Base-by-base conservation (phyloP, 2,888 invertebrate species). In the Muschampia plurimacula region DNA sequence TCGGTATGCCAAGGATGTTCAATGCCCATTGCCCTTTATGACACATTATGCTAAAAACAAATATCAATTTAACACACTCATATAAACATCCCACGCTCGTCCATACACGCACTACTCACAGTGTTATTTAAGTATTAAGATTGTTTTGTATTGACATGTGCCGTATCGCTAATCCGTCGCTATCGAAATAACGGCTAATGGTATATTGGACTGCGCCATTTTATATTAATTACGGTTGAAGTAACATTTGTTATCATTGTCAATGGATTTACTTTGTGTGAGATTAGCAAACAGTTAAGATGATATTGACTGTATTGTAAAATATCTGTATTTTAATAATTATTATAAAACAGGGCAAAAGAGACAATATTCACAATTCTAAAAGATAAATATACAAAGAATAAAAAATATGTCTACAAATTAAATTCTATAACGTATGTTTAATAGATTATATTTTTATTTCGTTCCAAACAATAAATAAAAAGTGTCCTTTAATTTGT, bases 51-150 rank as follows among this genome's bases (percentile, higher is more conserved):
- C 70, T 36, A 70, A 46, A 22, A 46, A 59, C 52, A 55, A 22
- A 55, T 55, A 64, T 62, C 32, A 60, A 63, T 8, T 15, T 15
- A 28, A 76, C 62, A 76, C 74, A 75, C 72, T 74, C 72, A 76
- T 74, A 73, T 72, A 72, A 39, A 71, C 67, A 72, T 72, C 10
- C 72, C 85, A 86, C 84, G 84, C 87, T 84, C 83, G 82, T 83
- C 80, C 84, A 85, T 83, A 87, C 84, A 83, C 79, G 86, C 89
- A 88, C 83, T 57, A 67, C 73, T 72, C 75, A 71, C 75, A 71
- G 69, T 73, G 73, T 71, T 74, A 70, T 71, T 73, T 74, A 62
- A 41, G 62, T 72, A 60, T 72, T 39, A 67, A 41, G 49, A 49
- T 65, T 70, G 64, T 39, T 70, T 64, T 70, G 55, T 69, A 70